phyloP scores from a whole-genome alignment of 1,140 invertebrate species.

The Cepaea nemoralis region DNA sequence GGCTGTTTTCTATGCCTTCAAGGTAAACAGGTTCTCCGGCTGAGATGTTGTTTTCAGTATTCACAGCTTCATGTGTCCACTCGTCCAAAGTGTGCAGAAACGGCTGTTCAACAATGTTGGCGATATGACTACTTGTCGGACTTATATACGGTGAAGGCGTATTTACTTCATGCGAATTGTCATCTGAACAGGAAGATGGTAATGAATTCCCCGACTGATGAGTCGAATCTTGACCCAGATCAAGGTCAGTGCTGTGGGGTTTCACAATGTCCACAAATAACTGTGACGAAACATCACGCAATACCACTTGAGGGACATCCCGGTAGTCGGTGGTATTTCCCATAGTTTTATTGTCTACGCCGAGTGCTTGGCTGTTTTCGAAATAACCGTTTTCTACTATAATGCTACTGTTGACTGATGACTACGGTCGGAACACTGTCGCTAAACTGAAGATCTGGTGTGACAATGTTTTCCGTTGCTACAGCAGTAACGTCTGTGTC shows the following conservation, averaged over 20 bases:
- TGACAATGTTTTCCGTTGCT: background rate
- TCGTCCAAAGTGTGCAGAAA: too few species aligned
- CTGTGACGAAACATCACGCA: background rate
- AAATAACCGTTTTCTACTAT: background rate
- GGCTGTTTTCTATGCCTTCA: too few species aligned
- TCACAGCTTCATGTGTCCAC: too few species aligned
- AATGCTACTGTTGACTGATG: background rate
- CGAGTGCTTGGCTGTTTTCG: background rate
- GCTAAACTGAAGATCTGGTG: background rate
- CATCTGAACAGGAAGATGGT: background rate
- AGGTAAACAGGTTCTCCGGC: too few species aligned
- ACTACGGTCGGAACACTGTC: background rate
- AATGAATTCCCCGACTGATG: conserved; percentile 1
- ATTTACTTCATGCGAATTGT: background rate
- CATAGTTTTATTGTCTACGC: background rate
- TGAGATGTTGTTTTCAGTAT: too few species aligned
- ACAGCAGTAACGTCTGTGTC: background rate
- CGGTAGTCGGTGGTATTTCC: background rate
- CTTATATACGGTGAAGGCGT: too few species aligned
- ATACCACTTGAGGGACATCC: background rate
- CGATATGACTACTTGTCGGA: too few species aligned
- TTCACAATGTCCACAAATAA: background rate
- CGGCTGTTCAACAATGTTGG: too few species aligned
- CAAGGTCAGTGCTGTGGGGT: background rate
- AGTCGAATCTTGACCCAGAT: background rate